Evolutionary conservation across 2,797 vertebrate genomes (phyloP), one percentile per base, ranked within the genome.

Genomic region (Cryptoblepharus egeriae): DNA sequence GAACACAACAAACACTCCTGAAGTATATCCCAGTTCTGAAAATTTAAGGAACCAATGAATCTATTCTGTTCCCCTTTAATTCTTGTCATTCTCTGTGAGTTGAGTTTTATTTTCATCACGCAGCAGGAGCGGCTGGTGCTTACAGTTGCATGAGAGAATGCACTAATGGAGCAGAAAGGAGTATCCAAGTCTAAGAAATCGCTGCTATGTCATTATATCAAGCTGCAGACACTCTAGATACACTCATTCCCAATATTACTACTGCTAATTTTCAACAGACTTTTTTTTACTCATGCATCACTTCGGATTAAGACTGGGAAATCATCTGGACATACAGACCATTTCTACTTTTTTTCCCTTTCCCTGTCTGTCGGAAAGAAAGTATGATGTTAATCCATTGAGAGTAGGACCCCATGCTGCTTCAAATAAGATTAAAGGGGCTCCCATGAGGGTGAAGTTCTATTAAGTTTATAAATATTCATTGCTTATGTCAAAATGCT

Each of bases 341-440:
- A 52, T 92, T 91, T 91, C 87, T 93, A 87, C 9, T 42, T 42
- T 42, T 69, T 87, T 89, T 87, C 87, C 83, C 84, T 20, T 12
- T 5, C 0, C n/a, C 45, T 8, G 45, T 49, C 45, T 15, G 75
- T 79, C 49, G 35, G 65, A 79, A 84, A 87, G 72, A 89, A 85
- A 78, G 91, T 87, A 86, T 22, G 69, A 92, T 89, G 75, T 91
- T 93, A 93, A 93, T 92, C 86, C 79, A 85, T 58, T 32, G 74
- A 92, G 80, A 86, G 83, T 93, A 90, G 61, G 70, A 75, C 89
- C 74, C 83, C 85, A 88, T 0, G 1, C 39, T 88, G 86, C 80
- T 94, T 93, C 83, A 94, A 93, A 92, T 89, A 91, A 93, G 87
- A 94, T 94, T 94, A 92, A 94, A 93, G 86, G 83, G 45, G 73